Base-by-base conservation (phyloP, 2,113 vertebrate genomes). In the Xyliphius kryptos region DNA sequence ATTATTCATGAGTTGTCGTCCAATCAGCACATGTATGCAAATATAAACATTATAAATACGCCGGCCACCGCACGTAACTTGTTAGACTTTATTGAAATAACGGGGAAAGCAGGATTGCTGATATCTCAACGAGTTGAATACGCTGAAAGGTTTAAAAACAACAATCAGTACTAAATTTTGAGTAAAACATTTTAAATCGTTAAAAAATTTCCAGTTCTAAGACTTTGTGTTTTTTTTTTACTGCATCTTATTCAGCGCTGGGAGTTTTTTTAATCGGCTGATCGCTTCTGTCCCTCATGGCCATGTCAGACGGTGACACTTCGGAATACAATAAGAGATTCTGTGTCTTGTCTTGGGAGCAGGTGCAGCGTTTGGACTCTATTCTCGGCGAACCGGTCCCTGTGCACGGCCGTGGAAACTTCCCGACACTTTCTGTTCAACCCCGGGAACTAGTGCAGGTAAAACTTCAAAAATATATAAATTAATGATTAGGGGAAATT, bases 331-430 rank as follows among this genome's bases (percentile, higher is more conserved):
- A 71, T 49, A 79, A 81, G 76, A 84, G 91, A 68, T 93, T 91
- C 81, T 92, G 90, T 67, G 86, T 94, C 64, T 80, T 98, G 75
- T 79, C 82, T 49, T 97, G 95, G 94, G 88, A 92, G 79, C 95
- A 98, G 89, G 90, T 97, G 85, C 90, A 86, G 78, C 89, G 95
- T 8, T 79, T 98, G 86, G 92, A 97, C 79, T 87, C 91, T 67
- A 94, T 98, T 73, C 88, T 98, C 21, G 89, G 87, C 1, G 92
- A 97, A 61, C 86, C 90, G 2, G 88, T 98, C 5, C 94, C 95
- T 76, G 94, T 97, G 75, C 95, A 98, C 81, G 95, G 95, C 67
- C 88, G 95, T 5, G 95, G 94, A 4, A 98, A 97, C 85, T 97
- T 97, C 85, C 95, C 95, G 55, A 98, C 95, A 22, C 87, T 98